phyloP scores from a whole-genome alignment of 1,140 invertebrate species.

The Panonychus citri region DNA sequence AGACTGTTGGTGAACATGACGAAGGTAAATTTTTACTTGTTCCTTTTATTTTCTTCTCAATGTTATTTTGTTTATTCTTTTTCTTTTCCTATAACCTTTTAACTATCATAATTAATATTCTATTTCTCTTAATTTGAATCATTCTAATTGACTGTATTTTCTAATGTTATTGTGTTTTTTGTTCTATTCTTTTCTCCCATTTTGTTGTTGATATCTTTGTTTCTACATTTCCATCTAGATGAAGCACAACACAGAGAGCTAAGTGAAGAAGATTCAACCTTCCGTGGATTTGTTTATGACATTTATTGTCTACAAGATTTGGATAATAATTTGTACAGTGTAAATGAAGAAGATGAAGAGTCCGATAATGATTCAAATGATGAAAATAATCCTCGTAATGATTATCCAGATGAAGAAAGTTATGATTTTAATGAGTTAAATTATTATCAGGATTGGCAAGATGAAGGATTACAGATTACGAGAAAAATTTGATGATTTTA shows the following conservation, averaged over 20 bases:
- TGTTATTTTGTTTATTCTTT: too few relatives aligned
- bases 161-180: too few relatives aligned
- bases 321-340: neutral
- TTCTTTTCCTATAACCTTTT: too few relatives aligned
- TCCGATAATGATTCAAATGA: neutral
- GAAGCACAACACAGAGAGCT: neutral
- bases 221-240: too few relatives aligned
- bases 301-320: neutral
- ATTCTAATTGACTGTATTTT: too few relatives aligned
- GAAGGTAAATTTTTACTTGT: neutral
- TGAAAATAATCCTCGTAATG: neutral
- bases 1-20: neutral
- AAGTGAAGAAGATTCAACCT: neutral
- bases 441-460: neutral
- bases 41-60: too few relatives aligned
- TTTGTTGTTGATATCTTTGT: too few relatives aligned
- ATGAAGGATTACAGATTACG: neutral
- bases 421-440: neutral
- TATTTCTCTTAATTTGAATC: too few relatives aligned
- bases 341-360: neutral
- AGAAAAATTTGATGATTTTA: neutral
- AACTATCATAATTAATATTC: too few relatives aligned
- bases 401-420: neutral
- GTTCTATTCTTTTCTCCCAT: too few relatives aligned
- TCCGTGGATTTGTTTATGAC: neutral